Base-by-base conservation (phyloP, 2,888 invertebrate genomes). In the Barypeithes pellucidus region DNA sequence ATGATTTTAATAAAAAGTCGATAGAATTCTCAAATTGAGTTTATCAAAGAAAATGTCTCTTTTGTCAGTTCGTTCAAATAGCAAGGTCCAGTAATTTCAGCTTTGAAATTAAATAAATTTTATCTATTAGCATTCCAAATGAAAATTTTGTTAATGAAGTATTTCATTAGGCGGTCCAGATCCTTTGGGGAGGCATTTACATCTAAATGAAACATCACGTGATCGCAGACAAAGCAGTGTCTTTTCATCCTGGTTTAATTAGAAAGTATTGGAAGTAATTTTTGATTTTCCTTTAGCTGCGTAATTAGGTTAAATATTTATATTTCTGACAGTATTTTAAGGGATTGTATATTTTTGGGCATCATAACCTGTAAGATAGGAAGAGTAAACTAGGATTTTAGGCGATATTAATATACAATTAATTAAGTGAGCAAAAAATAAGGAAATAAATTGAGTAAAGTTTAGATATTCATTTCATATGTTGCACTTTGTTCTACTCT, bases 91-190 rank as follows among this genome's bases (percentile, higher is more conserved):
- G 16, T 33, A 18, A 57, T 33, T 57, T 33, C 9, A n/a, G 33
- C 54, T 57, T 57, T 57, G 54, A 18, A 57, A 57, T 57, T 33
- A 33, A 57, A 57, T 57, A 33, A 29, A 57, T 57, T 57, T 33
- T 14, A 57, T 22, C 39, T 45, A 67, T 67, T 67, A 67, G 67
- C 67, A 67, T 67, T 67, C 57, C 24, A 59, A 57, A 57, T 57
- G 67, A 43, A 67, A 67, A 57, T 67, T 67, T 67, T 67, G 67
- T 41, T 67, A 67, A 67, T 67, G 67, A 67, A 67, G 67, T 67
- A 67, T 67, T 67, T 67, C 67, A 67, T 67, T 67, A 57, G 67
- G 39, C 57, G 67, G 66, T 16, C 41, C 16, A 41, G 39, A 39
- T 67, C 67, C 43, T 45, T 54, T 22, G 50, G 50, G 57, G 43